Base-by-base conservation (phyloP, 2,888 invertebrate species). In the Esperia sulphurella region DNA sequence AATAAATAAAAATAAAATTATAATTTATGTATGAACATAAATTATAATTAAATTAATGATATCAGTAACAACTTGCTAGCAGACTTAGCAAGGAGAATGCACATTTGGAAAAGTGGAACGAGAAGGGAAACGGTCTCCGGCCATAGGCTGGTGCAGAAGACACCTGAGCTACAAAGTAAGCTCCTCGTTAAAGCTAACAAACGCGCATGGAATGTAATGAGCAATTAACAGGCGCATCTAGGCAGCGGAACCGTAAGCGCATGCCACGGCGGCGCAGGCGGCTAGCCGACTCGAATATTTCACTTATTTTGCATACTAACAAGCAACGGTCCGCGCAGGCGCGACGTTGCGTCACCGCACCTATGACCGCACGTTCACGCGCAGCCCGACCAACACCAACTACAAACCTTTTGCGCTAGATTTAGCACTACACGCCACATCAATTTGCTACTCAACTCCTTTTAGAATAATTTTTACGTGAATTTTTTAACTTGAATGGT, bases 241-340 rank as follows among this genome's bases (percentile, higher is more conserved):
- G 51, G 38, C 45, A 12, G 12, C 39, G 48, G 45, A 45, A 48
- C 45, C 45, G 50, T 50, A 45, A 14, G 48, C 51, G 48, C 48
- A 48, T 33, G 43, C 50, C 35, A 14, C 45, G 21, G 28, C 46
- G 41, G 59, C 39, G 13, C 61, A 62, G 56, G 66, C 71, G 68
- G 71, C 77, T 73, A 72, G 56, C 66, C 71, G 68, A 72, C 77
- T 73, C 72, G 72, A 76, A 79, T 78, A 80, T 79, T 78, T 76
- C 70, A 76, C 78, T 77, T 78, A 82, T 78, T 84, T 82, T 83
- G 84, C 84, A 52, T 86, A 83, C 79, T 76, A 83, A 83, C 78
- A 74, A 77, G 80, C 78, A 78, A 80, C 79, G 78, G 79, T 68
- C 68, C 60, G 65, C 68, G 69, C 68, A 63, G 59, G 53, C 79